Percentiles rank a stretch among this genome's conserved stretches.
Evolutionary conservation across 2,113 vertebrate genomes (phyloP).

Genomic region (Mormyrus iriodes): DNA sequence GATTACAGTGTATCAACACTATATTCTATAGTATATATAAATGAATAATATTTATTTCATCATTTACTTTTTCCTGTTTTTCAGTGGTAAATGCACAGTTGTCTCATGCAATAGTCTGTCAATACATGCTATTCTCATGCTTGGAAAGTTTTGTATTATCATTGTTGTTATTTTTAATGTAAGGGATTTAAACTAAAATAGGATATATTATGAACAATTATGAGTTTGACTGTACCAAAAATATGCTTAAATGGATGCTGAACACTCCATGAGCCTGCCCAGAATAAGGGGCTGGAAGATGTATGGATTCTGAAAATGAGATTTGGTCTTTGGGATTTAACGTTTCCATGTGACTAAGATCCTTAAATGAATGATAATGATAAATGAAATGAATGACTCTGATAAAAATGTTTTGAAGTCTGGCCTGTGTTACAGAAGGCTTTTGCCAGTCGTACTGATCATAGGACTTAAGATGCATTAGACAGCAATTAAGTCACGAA

Average conservation of each 20-base stretch:
- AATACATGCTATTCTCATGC: constrained; percentile 8
- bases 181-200: neutral
- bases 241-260: neutral
- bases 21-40: too few species aligned
- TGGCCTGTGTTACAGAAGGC: neutral
- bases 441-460: neutral
- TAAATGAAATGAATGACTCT: neutral
- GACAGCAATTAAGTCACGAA: neutral
- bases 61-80: constrained; percentile 31
- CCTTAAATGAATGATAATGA: neutral
- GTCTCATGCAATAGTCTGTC: constrained; percentile 50
- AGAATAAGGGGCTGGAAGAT: neutral
- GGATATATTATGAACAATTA: neutral
- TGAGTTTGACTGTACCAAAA: neutral
- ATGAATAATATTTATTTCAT: constrained; percentile 28
- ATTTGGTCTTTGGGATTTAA: neutral
- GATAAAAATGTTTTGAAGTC: neutral
- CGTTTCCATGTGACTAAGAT: neutral
- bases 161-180: neutral
- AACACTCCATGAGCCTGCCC: neutral
- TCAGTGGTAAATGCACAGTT: constrained; percentile 46
- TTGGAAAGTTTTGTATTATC: neutral
- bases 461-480: neutral
- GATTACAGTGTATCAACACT: constrained; percentile 44
- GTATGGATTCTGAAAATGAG: neutral